A percentile compares a stretch with the other conserved stretches of the same genome.
These are phyloP conservation scores for Neuroterus valhalla DNA, from an alignment of 1,140 invertebrate species.

Conservation along the genomic window DNA sequence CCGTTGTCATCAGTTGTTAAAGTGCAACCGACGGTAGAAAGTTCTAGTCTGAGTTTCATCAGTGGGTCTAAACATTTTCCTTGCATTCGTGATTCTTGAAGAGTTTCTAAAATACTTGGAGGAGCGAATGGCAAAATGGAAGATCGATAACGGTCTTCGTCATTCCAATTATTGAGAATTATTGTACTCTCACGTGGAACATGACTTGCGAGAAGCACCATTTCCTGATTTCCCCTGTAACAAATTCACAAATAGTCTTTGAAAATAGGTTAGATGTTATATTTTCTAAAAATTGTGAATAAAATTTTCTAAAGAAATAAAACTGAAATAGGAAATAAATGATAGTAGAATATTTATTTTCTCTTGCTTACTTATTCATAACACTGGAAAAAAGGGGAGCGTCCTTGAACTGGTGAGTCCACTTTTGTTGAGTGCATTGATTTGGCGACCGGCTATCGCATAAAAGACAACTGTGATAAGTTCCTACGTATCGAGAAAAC, in stretches of 20 bases:
- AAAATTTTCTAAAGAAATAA: background rate
- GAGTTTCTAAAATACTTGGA: conserved; percentile 60
- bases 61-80: conserved; percentile 68
- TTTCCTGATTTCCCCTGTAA: conserved; percentile 61
- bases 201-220: conserved; percentile 65
- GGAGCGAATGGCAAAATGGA: conserved; percentile 63
- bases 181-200: conserved; percentile 59
- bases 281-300: conserved; percentile 3
- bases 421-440: conserved; percentile 65
- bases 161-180: conserved; percentile 67
- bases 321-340: background rate
- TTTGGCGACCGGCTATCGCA: conserved; percentile 62
- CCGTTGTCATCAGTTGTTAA: conserved; percentile 47
- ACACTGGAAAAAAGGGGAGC: conserved; percentile 59
- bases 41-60: conserved; percentile 59
- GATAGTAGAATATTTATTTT: too few species aligned
- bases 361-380: conserved; percentile 49
- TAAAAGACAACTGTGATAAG: conserved; percentile 65
- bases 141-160: conserved; percentile 55
- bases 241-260: background rate
- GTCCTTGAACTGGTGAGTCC: conserved; percentile 71
- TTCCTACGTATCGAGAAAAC: conserved; percentile 62
- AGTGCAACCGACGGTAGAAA: conserved; percentile 63
- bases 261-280: background rate
- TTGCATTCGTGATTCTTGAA: conserved; percentile 56